Percentiles rank a stretch among this genome's conserved stretches.
Evolutionary conservation across 1,140 invertebrate genomes (phyloP).

Genomic region (Drosophila ananassae): DNA sequence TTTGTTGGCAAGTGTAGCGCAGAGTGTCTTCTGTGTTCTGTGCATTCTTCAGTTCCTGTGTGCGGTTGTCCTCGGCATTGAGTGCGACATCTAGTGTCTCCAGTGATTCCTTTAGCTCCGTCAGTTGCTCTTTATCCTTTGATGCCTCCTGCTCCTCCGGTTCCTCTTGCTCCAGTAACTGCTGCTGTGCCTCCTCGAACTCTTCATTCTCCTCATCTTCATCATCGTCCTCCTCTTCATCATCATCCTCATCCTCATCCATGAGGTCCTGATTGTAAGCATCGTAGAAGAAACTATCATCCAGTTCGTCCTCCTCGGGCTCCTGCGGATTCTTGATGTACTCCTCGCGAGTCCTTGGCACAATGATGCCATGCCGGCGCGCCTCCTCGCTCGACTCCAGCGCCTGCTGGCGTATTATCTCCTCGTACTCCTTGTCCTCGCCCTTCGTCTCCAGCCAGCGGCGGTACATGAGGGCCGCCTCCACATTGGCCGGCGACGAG

Average conservation of each 20-base stretch:
- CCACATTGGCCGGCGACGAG: constrained; percentile 99
- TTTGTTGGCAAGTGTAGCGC: no score
- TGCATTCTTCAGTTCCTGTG: no score
- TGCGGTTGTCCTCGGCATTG: no score
- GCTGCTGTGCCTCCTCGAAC: no score
- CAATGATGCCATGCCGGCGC: background rate
- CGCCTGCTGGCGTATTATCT: background rate
- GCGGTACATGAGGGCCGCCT: constrained; percentile 99
- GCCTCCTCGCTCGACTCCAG: background rate
- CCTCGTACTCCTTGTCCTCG: background rate
- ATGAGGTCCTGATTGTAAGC: background rate
- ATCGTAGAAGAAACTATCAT: background rate
- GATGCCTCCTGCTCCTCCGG: no score
- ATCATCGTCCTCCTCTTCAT: background rate
- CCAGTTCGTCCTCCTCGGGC: background rate
- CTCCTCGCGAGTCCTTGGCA: constrained; percentile 7
- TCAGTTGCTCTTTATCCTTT: background rate
- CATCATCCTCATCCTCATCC: background rate
- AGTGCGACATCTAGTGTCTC: no score
- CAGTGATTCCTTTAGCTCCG: background rate
- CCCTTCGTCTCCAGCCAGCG: constrained; percentile 95
- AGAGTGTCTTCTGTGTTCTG: no score
- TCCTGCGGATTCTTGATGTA: background rate
- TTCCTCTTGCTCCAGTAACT: background rate
- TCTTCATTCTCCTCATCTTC: background rate